These are phyloP conservation scores for Campaea margaritaria DNA, from an alignment of 2,888 invertebrate genomes.

Conservation along the genomic window DNA sequence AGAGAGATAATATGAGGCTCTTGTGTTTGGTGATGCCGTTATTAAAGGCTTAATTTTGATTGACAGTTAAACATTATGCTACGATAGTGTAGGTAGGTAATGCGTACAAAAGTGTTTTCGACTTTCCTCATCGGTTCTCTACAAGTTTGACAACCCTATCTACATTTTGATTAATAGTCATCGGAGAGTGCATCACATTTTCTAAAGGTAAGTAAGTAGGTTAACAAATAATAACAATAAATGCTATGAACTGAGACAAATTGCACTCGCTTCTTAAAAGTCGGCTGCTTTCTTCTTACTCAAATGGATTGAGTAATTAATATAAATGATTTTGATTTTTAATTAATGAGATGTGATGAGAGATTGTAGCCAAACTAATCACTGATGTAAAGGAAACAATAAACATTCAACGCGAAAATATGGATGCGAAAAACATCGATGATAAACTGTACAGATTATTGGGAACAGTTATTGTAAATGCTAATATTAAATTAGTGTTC, in stretches of 20 bases:
- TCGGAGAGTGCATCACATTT: constrained; percentile 16
- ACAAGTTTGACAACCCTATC: constrained; percentile 11
- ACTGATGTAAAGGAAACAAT: constrained; percentile 13
- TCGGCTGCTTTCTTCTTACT: constrained; percentile 21
- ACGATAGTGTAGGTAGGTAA: too few relatives aligned
- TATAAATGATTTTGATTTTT: constrained; percentile 11
- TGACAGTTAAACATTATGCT: too few relatives aligned
- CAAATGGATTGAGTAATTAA: constrained; percentile 16
- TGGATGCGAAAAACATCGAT: constrained; percentile 6
- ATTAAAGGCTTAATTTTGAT: too few relatives aligned
- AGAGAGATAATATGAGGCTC: too few relatives aligned
- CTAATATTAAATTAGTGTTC: constrained; percentile 4
- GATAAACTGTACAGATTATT: constrained; percentile 15
- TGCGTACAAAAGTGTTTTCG: background rate
- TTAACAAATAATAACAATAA: constrained; percentile 29
- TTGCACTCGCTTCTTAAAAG: constrained; percentile 20
- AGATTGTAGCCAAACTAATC: constrained; percentile 28
- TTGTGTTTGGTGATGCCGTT: too few relatives aligned
- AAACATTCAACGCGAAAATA: constrained; percentile 11
- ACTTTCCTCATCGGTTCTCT: background rate
- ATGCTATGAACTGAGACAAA: constrained; percentile 23
- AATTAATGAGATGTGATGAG: constrained; percentile 25
- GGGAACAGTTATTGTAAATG: constrained; percentile 18
- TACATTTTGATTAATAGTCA: constrained; percentile 21
- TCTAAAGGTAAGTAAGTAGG: constrained; percentile 24